Conservation (phyloP, 2,797 vertebrate species). For the Oryzias dopingdopingensis region DNA sequence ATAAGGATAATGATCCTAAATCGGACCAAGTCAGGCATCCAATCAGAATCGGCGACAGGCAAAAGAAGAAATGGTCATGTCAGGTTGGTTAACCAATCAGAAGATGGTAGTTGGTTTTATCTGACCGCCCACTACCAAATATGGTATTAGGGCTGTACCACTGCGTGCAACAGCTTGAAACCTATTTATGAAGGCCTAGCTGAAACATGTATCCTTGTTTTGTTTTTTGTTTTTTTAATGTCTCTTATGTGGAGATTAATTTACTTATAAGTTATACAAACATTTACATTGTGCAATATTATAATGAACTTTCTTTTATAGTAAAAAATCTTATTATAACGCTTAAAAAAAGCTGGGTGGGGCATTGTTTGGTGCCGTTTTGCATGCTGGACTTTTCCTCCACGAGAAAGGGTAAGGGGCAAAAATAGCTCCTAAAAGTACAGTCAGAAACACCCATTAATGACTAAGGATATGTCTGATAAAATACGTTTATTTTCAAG, state of each 20-base stretch:
- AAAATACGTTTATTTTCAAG: no score
- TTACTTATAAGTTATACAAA: background rate
- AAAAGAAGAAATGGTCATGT: slow-evolving; percentile 65
- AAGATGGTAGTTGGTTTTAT: slow-evolving; percentile 5
- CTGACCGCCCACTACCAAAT: slow-evolving; percentile 66
- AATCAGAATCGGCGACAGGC: slow-evolving; percentile 54
- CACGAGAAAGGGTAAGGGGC: background rate
- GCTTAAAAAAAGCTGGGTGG: slow-evolving; percentile 17
- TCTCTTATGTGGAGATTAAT: slow-evolving; percentile 10
- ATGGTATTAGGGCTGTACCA: slow-evolving; percentile 37
- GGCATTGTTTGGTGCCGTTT: slow-evolving; percentile 5
- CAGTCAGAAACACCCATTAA: background rate
- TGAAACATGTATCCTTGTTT: background rate
- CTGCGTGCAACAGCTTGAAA: background rate
- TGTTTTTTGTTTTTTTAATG: slow-evolving; percentile 27
- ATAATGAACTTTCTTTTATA: background rate
- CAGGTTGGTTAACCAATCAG: slow-evolving; percentile 70
- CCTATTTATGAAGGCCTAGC: background rate
- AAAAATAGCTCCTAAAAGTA: background rate
- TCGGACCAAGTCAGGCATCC: slow-evolving; percentile 75
- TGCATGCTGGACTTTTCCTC: slow-evolving; percentile 1
- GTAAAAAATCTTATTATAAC: background rate
- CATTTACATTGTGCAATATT: background rate
- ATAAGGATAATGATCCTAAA: slow-evolving; percentile 78
- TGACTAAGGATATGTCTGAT: no score